A percentile compares a stretch with the other conserved stretches of the same genome.
These are phyloP conservation scores for Lampris megalopsis DNA, from an alignment of 2,113 vertebrate genomes.

Conservation along the genomic window DNA sequence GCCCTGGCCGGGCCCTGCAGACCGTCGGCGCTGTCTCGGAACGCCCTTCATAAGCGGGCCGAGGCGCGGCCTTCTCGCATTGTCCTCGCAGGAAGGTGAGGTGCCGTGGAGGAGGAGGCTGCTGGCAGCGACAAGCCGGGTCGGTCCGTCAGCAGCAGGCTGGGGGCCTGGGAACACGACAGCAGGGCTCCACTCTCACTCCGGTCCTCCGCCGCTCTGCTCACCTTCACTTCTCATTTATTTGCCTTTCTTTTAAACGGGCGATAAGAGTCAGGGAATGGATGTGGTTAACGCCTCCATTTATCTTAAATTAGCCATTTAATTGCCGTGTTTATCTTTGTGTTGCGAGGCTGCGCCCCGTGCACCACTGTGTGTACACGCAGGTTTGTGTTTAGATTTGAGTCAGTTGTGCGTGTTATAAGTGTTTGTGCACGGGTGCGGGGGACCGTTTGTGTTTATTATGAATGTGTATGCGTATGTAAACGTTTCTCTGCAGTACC, in stretches of 20 bases:
- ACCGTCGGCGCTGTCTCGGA: constrained; percentile 69
- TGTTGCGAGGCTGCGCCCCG: too few species aligned
- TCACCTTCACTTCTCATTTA: constrained; percentile 16
- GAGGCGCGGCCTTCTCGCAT: constrained; percentile 57
- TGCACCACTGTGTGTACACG: too few species aligned
- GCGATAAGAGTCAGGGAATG: background rate
- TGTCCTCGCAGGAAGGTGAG: constrained; percentile 52
- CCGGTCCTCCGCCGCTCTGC: too few species aligned
- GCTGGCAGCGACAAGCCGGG: too few species aligned
- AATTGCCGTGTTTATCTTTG: background rate
- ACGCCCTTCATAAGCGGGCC: constrained; percentile 56
- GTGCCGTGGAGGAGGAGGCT: too few species aligned
- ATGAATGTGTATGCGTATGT: constrained; percentile 68
- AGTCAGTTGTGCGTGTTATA: background rate
- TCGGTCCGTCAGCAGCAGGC: too few species aligned
- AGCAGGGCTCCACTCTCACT: too few species aligned
- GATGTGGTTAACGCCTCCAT: background rate
- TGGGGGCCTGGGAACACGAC: too few species aligned
- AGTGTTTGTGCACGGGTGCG: background rate
- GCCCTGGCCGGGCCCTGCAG: constrained; percentile 61
- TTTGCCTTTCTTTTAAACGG: background rate
- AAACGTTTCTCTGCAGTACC: constrained; percentile 75
- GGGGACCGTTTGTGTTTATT: constrained; percentile 59
- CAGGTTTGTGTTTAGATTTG: too few species aligned
- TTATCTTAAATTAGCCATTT: background rate